Evolutionary conservation across 2,888 invertebrate species (phyloP), one percentile per base, ranked within the genome.

Genomic region (Corythucha ciliata): DNA sequence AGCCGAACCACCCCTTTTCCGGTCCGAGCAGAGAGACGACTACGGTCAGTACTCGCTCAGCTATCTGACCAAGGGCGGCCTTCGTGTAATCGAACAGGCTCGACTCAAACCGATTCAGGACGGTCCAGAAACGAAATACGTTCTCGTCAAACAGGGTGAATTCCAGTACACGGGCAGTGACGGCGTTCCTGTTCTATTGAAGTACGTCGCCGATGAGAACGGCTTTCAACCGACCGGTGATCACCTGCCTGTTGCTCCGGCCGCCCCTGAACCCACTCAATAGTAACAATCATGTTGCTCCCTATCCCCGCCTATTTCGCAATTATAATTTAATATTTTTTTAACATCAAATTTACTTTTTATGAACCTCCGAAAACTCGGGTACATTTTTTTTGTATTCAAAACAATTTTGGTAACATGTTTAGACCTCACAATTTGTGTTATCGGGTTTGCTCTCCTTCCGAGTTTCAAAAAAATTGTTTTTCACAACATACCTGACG

Each of bases 401-500:
- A n/a, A n/a, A n/a, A n/a, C n/a, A n/a, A n/a, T n/a, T n/a, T n/a
- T n/a, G n/a, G n/a, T n/a, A n/a, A n/a, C n/a, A n/a, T n/a, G n/a
- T n/a, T n/a, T n/a, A n/a, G n/a, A n/a, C n/a, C n/a, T n/a, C n/a
- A n/a, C n/a, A n/a, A n/a, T n/a, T n/a, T n/a, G n/a, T n/a, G n/a
- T n/a, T n/a, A n/a, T n/a, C n/a, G n/a, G n/a, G n/a, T n/a, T n/a
- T n/a, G n/a, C n/a, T n/a, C n/a, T n/a, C n/a, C n/a, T n/a, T n/a
- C n/a, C n/a, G n/a, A n/a, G n/a, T n/a, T n/a, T 73, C 74, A 69
- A 89, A 87, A 67, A 81, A 90, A 61, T 87, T 79, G 61, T 83
- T 81, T 57, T 79, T 74, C 25, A 83, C 79, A 44, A 90, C 79
- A 70, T 80, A 78, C 59, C 84, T 79, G 27, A 92, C 78, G 70